Evolutionary conservation across 1,140 invertebrate species (phyloP), one percentile per base, ranked within the genome.

Genomic region (Acyrthosiphon pisum): DNA sequence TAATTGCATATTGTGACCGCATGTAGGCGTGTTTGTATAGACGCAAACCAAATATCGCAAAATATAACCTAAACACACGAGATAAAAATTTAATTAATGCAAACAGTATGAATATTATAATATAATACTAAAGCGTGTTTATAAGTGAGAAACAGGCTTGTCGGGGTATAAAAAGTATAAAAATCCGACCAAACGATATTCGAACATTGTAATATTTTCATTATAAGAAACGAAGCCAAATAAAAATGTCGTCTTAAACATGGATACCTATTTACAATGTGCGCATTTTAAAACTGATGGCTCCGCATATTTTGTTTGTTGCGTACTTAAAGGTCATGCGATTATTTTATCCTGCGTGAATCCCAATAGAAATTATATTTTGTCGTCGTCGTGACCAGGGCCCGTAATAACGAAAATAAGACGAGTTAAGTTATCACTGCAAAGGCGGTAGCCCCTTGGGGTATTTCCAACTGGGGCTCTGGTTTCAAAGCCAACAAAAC

Each of bases 401-500:
- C 26, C 18, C 26, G 26, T 7, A 30, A 86, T 8, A 86, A n/a
- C 44, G 37, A 46, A 86, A 86, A 41, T n/a, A 41, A 86, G 26
- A 86, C 26, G 44, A 26, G 41, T 44, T 41, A 86, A 86, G 37
- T 87, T 46, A 87, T 46, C 46, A 87, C 46, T 46, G 60, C 9
- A 18, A 90, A 30, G 26, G 26, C 84, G 4, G 22, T 76, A 23
- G 53, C 90, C 56, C 30, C 41, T n/a, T 44, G 60, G 90, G 90
- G 20, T 91, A 46, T 60, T 37, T 68, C 22, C 22, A 44, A 23
- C 30, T 0, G 30, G 30, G 90, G 46, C 37, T 91, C 90, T 30
- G 20, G 44, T 91, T 91, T 91, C 90, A 41, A 23, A 76, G 41
- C 90, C 41, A 91, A 46, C 60, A 18, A 76, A 91, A 91, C 60